Base-by-base conservation (phyloP, 1,140 invertebrate genomes). In the Leptinotarsa texana region DNA sequence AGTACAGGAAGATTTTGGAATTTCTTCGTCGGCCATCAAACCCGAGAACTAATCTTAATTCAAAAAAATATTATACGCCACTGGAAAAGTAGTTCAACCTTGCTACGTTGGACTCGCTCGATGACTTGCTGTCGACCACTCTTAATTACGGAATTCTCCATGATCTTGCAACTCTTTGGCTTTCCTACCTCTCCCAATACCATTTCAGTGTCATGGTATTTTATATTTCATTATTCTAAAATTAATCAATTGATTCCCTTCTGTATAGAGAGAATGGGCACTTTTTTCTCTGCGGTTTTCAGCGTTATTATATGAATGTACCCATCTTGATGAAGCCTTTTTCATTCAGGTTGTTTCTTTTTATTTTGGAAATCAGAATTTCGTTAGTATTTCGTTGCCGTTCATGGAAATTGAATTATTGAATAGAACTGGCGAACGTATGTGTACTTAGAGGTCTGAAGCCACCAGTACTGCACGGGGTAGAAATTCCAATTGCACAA, bases 111-210 rank as follows among this genome's bases (percentile, higher is more conserved):
- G 49, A 71, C 69, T 42, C n/a, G 69, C 42, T 57, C 21, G 69
- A 71, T 71, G 69, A 61, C 69, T 71, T 71, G 51, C 69, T 24
- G n/a, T 62, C 49, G 69, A 62, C 57, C 49, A 61, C 33, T 63
- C 51, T 71, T 71, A 71, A 71, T 71, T 71, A 71, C 69, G 51
- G 48, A 71, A 27, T 71, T 71, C 51, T 57, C 51, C 51, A 42
- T 62, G 69, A 71, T 71, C 69, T 62, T 57, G 49, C 69, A 61
- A 61, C 22, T 57, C 48, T 70, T 70, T 61, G 57, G 15, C 48
- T 42, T 68, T 68, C 33, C 66, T 68, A 5, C 66, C 6, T 15
- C 66, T 27, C 24, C 15, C 68, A 57, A 51, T 49, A 71, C 57
- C 51, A 71, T 57, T 61, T 57, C 47, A 61, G 24, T 71, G 69